These are phyloP conservation scores for Drosophila littoralis DNA, from an alignment of 1,140 invertebrate genomes.

Conservation along the genomic window DNA sequence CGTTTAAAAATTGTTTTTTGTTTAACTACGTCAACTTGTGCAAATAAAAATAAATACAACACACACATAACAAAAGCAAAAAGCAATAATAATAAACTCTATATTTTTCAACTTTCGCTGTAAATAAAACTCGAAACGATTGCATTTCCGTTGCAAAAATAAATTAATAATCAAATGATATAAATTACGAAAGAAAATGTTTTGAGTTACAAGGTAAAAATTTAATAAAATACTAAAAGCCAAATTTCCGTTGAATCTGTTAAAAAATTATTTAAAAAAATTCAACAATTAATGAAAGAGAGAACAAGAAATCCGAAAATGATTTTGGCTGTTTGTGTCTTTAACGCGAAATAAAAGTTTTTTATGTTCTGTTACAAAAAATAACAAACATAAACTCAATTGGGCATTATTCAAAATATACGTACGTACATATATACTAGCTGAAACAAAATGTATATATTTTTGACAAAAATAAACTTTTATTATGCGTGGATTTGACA, in stretches of 20 bases:
- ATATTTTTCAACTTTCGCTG: conserved; percentile 39
- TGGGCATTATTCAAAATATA: conserved; percentile 10
- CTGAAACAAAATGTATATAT: conserved; percentile 48
- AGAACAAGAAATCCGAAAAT: conserved; percentile 5
- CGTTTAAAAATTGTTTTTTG: conserved; percentile 30
- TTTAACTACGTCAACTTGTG: conserved; percentile 42
- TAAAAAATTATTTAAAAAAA: conserved; percentile 42
- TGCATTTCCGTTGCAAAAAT: conserved; percentile 40
- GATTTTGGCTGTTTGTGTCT: conserved; percentile 20
- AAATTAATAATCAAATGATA: conserved; percentile 14
- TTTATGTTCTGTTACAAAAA: conserved; percentile 3
- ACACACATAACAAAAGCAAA: conserved; percentile 37
- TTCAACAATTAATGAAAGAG: conserved; percentile 33
- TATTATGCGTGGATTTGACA: conserved; percentile 70
- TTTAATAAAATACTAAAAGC: conserved; percentile 20
- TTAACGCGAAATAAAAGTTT: conserved; percentile 33
- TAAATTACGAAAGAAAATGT: conserved; percentile 21
- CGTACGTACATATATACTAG: not conserved
- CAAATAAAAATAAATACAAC: conserved; percentile 43
- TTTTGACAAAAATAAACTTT: conserved; percentile 77
- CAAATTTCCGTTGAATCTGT: conserved; percentile 29
- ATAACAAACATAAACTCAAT: conserved; percentile 27
- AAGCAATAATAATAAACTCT: conserved; percentile 46
- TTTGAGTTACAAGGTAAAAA: conserved; percentile 41
- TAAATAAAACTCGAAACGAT: conserved; percentile 52